Percentiles rank a stretch among this genome's conserved stretches.
Conservation (phyloP, 2,797 vertebrate species). For the Dendrocincla tyrannina region DNA sequence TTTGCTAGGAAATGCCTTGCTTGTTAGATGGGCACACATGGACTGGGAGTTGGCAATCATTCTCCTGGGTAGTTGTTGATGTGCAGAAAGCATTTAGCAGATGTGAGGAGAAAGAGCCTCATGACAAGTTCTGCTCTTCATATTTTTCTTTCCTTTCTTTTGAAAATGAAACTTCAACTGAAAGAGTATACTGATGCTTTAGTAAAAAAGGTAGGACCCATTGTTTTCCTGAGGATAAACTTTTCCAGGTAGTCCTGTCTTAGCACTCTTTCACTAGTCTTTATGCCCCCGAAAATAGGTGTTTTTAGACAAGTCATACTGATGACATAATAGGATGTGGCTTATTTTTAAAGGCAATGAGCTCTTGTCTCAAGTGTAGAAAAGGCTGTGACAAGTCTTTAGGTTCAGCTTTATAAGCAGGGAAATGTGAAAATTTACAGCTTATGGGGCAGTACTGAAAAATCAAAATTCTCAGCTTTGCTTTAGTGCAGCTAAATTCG, state of each 20-base stretch:
- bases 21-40: not conserved
- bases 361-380: not conserved
- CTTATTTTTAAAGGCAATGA: not conserved
- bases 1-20: not conserved
- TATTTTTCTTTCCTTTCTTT: not conserved
- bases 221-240: not conserved
- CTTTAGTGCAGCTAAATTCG: not conserved
- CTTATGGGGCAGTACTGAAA: not conserved
- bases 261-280: not conserved
- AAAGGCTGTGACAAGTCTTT: not conserved
- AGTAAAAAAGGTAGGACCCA: not conserved
- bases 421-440: not conserved
- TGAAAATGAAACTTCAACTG: not conserved
- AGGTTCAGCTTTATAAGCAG: not conserved
- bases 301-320: not conserved
- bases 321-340: not conserved
- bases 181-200: not conserved
- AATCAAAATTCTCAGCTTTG: not conserved
- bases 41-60: not conserved
- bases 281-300: not conserved
- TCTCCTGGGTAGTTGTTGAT: not conserved
- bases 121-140: not conserved
- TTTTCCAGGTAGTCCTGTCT: not conserved
- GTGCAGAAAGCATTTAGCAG: not conserved
- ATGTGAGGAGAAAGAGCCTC: not conserved